Evolutionary conservation across 2,113 vertebrate genomes (phyloP).

Genomic region (Chloropsis cyanopogon): DNA sequence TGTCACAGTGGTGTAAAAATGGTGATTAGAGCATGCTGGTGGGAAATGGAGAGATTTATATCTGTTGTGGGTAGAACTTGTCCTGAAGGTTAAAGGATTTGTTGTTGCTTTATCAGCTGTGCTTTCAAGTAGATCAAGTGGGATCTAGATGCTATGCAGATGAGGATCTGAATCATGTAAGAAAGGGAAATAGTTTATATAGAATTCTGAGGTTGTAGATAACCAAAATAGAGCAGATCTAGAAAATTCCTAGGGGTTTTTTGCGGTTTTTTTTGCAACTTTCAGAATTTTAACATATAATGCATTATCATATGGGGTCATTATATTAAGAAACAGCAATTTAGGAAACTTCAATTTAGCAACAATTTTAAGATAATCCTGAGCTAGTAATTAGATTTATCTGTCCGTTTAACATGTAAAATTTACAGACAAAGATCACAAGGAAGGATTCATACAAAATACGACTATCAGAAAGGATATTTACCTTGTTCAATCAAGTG

Average conservation of each 20-base stretch:
- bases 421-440: not conserved
- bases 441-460: not conserved
- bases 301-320: not conserved
- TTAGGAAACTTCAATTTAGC: not conserved
- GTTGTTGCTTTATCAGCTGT: not conserved
- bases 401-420: not conserved
- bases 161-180: not conserved
- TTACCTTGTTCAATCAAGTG: not conserved
- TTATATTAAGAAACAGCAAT: not conserved
- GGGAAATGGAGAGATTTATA: not conserved
- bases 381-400: not conserved
- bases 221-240: not conserved
- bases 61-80: accelerated
- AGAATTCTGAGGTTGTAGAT: not conserved
- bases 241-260: not conserved
- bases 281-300: not conserved
- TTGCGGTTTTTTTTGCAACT: not conserved
- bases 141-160: not conserved
- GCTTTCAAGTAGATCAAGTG: not conserved
- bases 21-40: not conserved
- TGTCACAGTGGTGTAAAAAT: not conserved
- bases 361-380: not conserved
- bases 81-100: not conserved
- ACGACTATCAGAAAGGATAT: not conserved
- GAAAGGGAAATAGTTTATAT: not conserved